Evolutionary conservation across 2,797 vertebrate genomes (phyloP), one percentile per base, ranked within the genome.

Genomic region (Sebastes vulpes): DNA sequence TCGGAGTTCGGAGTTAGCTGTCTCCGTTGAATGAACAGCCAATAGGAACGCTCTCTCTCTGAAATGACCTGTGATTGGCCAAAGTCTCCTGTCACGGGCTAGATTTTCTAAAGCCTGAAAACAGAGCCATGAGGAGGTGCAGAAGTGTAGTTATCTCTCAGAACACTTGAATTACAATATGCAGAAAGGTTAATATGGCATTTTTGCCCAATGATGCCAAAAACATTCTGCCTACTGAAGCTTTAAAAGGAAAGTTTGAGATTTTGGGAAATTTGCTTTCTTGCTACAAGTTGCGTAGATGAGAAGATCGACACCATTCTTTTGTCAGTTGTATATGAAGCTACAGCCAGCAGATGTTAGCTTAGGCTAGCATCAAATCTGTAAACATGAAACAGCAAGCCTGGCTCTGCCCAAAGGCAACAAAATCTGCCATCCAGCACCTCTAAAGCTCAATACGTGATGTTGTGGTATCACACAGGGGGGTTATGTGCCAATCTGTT

Each of bases 81-180:
- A 42, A 42, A 3, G 38, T 18, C 0, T 42, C 0, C 14, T 0
- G 38, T 18, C 38, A 42, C 38, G 1, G 38, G 3, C 38, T 16
- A 18, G 35, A 16, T 42, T 42, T 38, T 38, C 2, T 38, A 38
- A 38, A 38, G 35, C 35, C 12, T 38, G 35, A 38, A 38, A 38
- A 38, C 35, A 38, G 35, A 38, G 38, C 0, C 38, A 46, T 46
- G 38, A 46, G 3, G 38, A 46, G 3, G 1, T 1, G 38, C 14
- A 46, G 38, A 7, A 46, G 38, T 42, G 5, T 42, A 16, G 14
- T 46, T 46, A 1, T 16, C 14, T 16, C 38, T 7, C 6, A 46
- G 38, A 46, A 18, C 38, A 46, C 14, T 46, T 46, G 14, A 46
- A 18, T 46, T 46, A 46, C 14, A 46, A 46, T 18, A 18, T 18